These are phyloP conservation scores for Alectoris magna DNA, from an alignment of 2,797 vertebrate species.

Conservation along the genomic window DNA sequence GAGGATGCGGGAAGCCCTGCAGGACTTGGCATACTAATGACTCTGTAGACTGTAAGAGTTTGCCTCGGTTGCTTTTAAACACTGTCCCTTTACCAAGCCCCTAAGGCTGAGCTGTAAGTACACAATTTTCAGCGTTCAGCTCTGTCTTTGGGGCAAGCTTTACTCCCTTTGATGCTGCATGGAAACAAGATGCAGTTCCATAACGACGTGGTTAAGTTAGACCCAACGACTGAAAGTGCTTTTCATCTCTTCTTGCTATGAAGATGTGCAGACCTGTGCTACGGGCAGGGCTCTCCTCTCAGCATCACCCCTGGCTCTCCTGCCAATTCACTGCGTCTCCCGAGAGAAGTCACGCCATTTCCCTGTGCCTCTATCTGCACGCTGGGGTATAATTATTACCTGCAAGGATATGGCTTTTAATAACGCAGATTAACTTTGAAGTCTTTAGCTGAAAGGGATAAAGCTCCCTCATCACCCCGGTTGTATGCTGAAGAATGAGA, in stretches of 20 bases:
- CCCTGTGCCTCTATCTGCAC: neutral
- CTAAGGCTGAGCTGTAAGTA: neutral
- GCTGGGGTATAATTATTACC: rapidly evolving
- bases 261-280: neutral
- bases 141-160: neutral
- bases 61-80: neutral
- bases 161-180: neutral
- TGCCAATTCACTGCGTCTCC: rapidly evolving
- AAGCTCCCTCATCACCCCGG: neutral
- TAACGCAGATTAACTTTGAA: neutral
- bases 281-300: rapidly evolving
- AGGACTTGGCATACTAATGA: neutral
- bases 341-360: neutral
- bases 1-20: neutral
- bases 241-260: neutral
- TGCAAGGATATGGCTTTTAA: neutral
- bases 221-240: neutral
- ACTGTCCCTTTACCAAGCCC: neutral
- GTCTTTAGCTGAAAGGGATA: neutral
- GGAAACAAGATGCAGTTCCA: neutral
- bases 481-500: neutral
- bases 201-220: neutral
- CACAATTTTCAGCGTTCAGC: neutral
- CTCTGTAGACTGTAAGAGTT: neutral
- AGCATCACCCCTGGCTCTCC: neutral